Conservation (phyloP, 2,113 vertebrate genomes). For the Myotis davidii region DNA sequence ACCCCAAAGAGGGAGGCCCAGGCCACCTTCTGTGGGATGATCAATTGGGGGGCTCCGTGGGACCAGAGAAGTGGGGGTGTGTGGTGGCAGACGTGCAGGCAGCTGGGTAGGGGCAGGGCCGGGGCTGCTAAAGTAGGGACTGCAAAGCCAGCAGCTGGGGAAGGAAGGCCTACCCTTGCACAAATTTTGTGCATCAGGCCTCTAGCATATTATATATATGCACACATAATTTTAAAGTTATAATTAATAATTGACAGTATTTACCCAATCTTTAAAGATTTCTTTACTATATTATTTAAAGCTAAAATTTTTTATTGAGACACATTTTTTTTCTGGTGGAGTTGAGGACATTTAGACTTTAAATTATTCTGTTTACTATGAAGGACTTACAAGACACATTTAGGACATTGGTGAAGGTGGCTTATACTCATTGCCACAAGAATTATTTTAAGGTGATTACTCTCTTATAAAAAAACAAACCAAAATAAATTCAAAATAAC, state of each 20-base stretch:
- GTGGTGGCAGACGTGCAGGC: too few species aligned
- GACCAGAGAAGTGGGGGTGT: too few species aligned
- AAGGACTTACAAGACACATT: neutral
- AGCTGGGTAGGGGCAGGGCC: too few species aligned
- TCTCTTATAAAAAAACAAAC: neutral
- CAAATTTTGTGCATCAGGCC: too few species aligned
- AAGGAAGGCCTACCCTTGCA: too few species aligned
- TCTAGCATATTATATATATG: neutral
- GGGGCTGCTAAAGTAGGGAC: too few species aligned
- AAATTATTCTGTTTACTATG: neutral
- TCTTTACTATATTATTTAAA: constrained; percentile 25
- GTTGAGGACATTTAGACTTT: neutral
- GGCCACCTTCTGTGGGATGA: too few species aligned
- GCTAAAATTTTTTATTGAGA: neutral
- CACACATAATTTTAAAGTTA: neutral
- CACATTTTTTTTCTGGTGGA: neutral
- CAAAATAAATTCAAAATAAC: neutral
- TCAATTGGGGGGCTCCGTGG: too few species aligned
- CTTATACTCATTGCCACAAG: neutral
- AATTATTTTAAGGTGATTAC: neutral
- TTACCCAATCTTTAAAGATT: neutral
- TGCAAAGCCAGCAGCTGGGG: too few species aligned
- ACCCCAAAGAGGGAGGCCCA: too few species aligned
- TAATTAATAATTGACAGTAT: neutral
- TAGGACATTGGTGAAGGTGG: neutral